phyloP scores from a whole-genome alignment of 2,113 vertebrate species.

The Taurulus bubalis region DNA sequence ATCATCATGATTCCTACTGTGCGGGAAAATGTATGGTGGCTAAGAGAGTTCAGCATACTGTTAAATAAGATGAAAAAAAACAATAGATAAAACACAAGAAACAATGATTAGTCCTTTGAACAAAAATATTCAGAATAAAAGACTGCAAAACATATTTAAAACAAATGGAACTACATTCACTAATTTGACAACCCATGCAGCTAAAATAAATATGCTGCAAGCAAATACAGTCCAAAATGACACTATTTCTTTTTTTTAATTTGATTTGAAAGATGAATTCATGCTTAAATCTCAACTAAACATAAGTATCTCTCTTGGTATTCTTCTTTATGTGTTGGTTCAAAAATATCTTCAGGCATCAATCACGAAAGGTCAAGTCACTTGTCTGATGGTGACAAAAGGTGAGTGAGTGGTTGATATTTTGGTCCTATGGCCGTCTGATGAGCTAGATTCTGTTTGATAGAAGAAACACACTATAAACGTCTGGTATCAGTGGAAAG shows the following conservation, averaged over 20 bases:
- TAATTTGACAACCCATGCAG: not conserved
- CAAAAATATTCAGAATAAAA: not conserved
- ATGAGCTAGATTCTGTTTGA: constrained; percentile 42
- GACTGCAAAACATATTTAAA: not conserved
- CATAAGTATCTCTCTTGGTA: not conserved
- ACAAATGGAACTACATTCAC: not conserved
- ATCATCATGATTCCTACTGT: not conserved
- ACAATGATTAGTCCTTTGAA: no score
- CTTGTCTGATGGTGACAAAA: constrained; percentile 18
- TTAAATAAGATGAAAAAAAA: not conserved
- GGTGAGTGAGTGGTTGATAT: no score
- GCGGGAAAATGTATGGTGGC: not conserved
- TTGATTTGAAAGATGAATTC: not conserved
- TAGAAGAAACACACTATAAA: constrained; percentile 27
- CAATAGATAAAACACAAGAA: not conserved
- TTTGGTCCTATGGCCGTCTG: constrained; percentile 26
- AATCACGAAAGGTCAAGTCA: constrained; percentile 37
- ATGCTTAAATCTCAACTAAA: not conserved
- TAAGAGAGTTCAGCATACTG: not conserved
- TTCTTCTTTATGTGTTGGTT: not conserved
- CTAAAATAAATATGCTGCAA: not conserved
- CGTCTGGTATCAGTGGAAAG: not conserved
- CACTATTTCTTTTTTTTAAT: not conserved
- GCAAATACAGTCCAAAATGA: not conserved
- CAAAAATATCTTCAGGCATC: not conserved